Conservation (phyloP, 1,140 invertebrate genomes). For the Halictus rubicundus region DNA sequence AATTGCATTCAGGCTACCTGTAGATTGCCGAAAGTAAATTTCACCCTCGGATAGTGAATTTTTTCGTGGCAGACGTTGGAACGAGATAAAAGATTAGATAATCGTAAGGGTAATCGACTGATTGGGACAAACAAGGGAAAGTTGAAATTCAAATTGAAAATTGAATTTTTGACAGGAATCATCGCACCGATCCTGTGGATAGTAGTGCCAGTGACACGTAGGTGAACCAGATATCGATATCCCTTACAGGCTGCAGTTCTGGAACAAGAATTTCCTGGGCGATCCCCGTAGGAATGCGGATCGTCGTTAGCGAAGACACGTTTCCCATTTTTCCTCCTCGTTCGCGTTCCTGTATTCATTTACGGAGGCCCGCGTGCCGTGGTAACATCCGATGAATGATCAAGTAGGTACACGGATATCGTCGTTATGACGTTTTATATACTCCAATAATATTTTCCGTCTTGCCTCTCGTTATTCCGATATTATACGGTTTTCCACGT, state of each 20-base stretch:
- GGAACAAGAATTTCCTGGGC: slow-evolving; percentile 59
- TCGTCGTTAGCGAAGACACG: slow-evolving; percentile 64
- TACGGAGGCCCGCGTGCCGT: slow-evolving; percentile 53
- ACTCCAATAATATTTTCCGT: background rate
- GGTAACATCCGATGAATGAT: slow-evolving; percentile 48
- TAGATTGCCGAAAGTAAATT: too few relatives aligned
- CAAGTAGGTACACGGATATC: slow-evolving; percentile 40
- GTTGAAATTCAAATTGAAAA: background rate
- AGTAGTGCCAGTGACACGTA: slow-evolving; percentile 50
- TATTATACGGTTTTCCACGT: background rate
- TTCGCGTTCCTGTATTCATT: slow-evolving; percentile 47
- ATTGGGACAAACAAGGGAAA: background rate
- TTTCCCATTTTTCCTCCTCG: slow-evolving; percentile 39
- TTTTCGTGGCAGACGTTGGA: too few relatives aligned
- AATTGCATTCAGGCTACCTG: too few relatives aligned
- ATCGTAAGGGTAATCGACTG: background rate
- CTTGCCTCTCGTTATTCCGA: background rate
- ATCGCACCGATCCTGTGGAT: slow-evolving; percentile 3
- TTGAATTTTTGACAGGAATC: slow-evolving; percentile 41
- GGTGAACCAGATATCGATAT: slow-evolving; percentile 58
- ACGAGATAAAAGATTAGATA: background rate
- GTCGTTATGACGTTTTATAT: slow-evolving; percentile 6
- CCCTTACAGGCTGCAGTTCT: slow-evolving; percentile 40
- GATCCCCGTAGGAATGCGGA: slow-evolving; percentile 62
- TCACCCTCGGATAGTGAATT: too few relatives aligned